These are phyloP conservation scores for Petaurus breviceps DNA, from an alignment of 2,113 vertebrate genomes.

Conservation along the genomic window DNA sequence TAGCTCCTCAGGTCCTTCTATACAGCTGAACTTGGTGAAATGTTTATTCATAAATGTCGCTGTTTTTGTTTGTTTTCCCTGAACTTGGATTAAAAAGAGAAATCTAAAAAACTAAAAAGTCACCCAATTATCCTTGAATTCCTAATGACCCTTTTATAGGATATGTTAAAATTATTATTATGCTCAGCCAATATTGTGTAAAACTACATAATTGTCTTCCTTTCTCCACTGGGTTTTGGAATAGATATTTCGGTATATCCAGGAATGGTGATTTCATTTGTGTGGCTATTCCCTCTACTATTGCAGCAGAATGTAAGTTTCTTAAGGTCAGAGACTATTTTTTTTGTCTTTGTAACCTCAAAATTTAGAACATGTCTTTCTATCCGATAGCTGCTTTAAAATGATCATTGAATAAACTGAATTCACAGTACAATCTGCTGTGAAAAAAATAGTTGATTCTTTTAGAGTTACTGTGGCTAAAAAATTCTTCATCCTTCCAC, in stretches of 20 bases:
- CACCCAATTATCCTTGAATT: background rate
- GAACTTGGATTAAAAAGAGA: too few relatives aligned
- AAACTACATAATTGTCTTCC: background rate
- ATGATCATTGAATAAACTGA: background rate
- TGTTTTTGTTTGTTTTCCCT: background rate
- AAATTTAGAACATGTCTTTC: background rate
- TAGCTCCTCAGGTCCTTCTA: conserved; percentile 34
- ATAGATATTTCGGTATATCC: background rate
- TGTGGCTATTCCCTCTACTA: background rate
- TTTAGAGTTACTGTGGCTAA: background rate
- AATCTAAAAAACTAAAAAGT: background rate
- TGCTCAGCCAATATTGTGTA: background rate
- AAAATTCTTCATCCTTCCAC: background rate
- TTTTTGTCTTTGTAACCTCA: background rate
- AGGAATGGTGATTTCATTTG: background rate
- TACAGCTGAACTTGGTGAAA: background rate
- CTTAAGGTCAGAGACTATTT: background rate
- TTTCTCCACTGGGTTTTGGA: background rate
- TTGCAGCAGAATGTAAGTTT: background rate
- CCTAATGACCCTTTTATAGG: background rate
- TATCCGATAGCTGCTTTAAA: background rate
- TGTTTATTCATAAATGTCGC: background rate
- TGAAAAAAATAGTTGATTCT: background rate
- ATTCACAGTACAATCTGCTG: background rate
- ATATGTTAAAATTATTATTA: background rate